Evolutionary conservation across 2,888 invertebrate species (phyloP).

Genomic region (Entomobrya multifasciata): DNA sequence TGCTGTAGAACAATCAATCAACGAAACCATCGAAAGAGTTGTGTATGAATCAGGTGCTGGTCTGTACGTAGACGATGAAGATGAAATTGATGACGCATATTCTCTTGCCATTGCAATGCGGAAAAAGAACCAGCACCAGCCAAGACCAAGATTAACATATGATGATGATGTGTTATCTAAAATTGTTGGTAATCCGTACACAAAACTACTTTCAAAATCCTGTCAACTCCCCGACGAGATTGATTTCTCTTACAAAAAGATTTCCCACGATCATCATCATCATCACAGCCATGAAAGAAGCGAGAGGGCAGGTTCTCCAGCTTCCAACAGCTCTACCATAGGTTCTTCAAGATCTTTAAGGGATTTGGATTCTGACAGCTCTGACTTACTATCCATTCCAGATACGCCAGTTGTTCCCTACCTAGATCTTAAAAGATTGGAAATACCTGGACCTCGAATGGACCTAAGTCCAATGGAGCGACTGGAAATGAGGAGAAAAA

Average conservation of each 20-base stretch:
- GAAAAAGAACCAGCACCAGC: not conserved
- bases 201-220: no score
- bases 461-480: conserved; percentile 1
- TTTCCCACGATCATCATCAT: no score
- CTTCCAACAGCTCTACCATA: conserved; percentile 49
- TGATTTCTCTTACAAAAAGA: not conserved
- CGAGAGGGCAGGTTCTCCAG: conserved; percentile 6
- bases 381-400: conserved; percentile 62
- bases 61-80: not conserved
- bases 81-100: not conserved
- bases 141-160: no score
- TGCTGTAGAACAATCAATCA: conserved; percentile 31
- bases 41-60: not conserved
- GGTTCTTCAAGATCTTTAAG: conserved; percentile 52
- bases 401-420: conserved; percentile 25
- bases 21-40: conserved; percentile 22
- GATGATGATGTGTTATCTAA: no score
- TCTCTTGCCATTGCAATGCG: not conserved
- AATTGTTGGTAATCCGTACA: no score
- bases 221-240: no score
- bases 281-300: not conserved
- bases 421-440: conserved; percentile 26
- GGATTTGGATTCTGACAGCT: conserved; percentile 37
- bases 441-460: not conserved
- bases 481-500: not conserved